These are phyloP conservation scores for Drosophila greeni DNA, from an alignment of 2,888 invertebrate species.

Conservation along the genomic window DNA sequence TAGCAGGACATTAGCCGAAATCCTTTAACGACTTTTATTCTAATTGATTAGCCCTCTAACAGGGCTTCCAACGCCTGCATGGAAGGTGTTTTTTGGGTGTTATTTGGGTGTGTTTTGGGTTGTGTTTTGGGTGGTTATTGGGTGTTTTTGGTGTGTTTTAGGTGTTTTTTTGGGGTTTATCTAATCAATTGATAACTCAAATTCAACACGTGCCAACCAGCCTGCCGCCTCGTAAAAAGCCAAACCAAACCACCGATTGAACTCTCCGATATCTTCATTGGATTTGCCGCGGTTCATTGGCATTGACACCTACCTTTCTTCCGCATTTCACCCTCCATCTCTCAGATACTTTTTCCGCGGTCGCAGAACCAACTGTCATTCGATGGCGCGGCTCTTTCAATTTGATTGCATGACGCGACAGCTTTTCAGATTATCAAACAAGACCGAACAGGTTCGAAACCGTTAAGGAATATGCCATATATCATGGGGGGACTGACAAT, in stretches of 20 bases:
- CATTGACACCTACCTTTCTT: constrained; percentile 43
- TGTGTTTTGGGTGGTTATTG: too few relatives aligned
- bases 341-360: background rate
- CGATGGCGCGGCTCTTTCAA: constrained; percentile 34
- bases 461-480: constrained; percentile 30
- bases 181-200: constrained; percentile 38
- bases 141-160: constrained; percentile 6
- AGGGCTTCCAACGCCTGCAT: background rate
- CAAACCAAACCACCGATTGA: constrained; percentile 8
- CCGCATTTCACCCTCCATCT: constrained; percentile 22
- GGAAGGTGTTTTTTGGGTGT: constrained; percentile 7
- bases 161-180: constrained; percentile 5
- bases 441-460: constrained; percentile 16
- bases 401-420: constrained; percentile 61
- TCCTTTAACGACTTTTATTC: constrained; percentile 32
- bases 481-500: constrained; percentile 11
- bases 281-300: constrained; percentile 37
- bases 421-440: constrained; percentile 37
- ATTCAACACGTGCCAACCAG: constrained; percentile 35
- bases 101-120: background rate
- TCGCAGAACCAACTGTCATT: constrained; percentile 24
- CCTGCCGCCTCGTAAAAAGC: background rate
- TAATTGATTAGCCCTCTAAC: constrained; percentile 44
- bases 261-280: constrained; percentile 29
- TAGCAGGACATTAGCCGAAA: constrained; percentile 43